Base-by-base conservation (phyloP, 2,113 vertebrate genomes). In the Lontra canadensis region DNA sequence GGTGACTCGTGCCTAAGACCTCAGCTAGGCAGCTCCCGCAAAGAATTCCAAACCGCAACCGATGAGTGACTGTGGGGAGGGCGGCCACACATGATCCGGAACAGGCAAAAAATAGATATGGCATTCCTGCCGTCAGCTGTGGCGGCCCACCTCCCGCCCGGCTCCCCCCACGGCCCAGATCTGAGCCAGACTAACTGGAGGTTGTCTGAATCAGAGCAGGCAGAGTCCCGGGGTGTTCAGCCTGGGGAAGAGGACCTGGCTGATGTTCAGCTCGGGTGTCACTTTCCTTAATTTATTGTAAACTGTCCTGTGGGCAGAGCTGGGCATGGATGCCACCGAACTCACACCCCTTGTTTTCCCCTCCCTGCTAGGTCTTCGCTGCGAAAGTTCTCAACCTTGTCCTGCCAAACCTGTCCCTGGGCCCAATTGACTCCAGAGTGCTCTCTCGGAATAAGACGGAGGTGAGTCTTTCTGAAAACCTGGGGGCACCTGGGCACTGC, bases 311-410 rank as follows among this genome's bases (percentile, higher is more conserved):
- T 1, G 84, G 83, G 73, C 55, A 25, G 44, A 87, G 61, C 86
- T 8, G 59, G 57, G 87, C 88, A 0, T 39, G 86, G 55, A 15
- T 15, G 12, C 42, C 63, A 13, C 39, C 0, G 42, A n/a, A 3
- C 90, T 95, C 74, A 97, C 74, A 29, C 6, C 36, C 18, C 73
- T 69, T 20, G 17, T 96, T 98, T 97, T 79, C 98, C 98, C 97
- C 96, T 9, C 67, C 47, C 9, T 13, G 7, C 49, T 97, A 99
- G 99, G 98, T 99, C 98, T 99, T 99, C 57, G 84, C 99, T 67
- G 99, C 99, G 0, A 99, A 99, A 98, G 95, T 99, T 44, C 98
- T 99, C 96, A 99, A 99, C 98, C 98, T 99, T 3, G 97, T 99
- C 98, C 94, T 99, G 96, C 99, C 99, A 49, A 99, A 99, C 93